Evolutionary conservation across 2,797 vertebrate species (phyloP).

Genomic region (Epinephelus coioides): DNA sequence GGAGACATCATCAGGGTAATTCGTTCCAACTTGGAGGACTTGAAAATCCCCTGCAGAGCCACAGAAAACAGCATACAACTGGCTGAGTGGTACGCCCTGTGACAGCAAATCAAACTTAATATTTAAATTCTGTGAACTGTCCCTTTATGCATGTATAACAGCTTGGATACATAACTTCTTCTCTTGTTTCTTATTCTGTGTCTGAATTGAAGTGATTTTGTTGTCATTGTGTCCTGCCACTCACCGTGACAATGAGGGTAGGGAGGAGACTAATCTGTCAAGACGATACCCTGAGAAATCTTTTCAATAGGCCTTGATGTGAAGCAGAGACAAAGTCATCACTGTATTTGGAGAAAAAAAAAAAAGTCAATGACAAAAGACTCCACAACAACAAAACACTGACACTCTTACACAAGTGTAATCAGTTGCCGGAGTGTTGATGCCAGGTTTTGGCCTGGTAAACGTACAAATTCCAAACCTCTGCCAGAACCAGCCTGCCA

Average conservation of each 20-base stretch:
- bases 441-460: conserved; percentile 60
- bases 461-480: conserved; percentile 44
- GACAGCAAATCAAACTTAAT: not conserved
- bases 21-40: too few relatives aligned
- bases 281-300: conserved; percentile 34
- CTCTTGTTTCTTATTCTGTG: not conserved
- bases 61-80: not conserved
- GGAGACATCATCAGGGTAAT: too few relatives aligned
- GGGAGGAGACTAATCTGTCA: conserved; percentile 41
- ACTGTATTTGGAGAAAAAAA: too few relatives aligned
- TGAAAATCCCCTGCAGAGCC: not conserved
- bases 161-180: conserved; percentile 1
- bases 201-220: conserved; percentile 32
- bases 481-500: conserved; percentile 59
- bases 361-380: conserved; percentile 49
- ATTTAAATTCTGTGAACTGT: not conserved
- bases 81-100: not conserved
- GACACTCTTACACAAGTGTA: conserved; percentile 53
- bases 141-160: not conserved
- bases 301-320: conserved; percentile 29
- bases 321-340: conserved; percentile 37
- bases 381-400: conserved; percentile 35
- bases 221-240: conserved; percentile 32
- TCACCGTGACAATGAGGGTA: conserved; percentile 34
- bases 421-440: conserved; percentile 43